These are phyloP conservation scores for Macroglossus sobrinus DNA, from an alignment of 2,113 vertebrate species.

Conservation along the genomic window DNA sequence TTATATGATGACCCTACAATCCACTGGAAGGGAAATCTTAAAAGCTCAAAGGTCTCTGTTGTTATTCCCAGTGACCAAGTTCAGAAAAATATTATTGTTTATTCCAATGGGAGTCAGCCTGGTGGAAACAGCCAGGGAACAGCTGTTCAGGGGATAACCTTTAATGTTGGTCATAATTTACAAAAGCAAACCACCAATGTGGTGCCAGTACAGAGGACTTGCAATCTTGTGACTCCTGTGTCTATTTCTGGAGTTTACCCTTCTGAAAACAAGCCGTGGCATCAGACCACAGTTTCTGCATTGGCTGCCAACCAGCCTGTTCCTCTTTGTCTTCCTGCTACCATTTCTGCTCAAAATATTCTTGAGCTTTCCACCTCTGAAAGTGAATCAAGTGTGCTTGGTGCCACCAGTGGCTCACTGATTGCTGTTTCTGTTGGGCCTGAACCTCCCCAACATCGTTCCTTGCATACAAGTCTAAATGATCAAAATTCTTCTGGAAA, in stretches of 20 bases:
- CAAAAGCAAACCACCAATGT: slow-evolving; percentile 91
- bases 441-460: slow-evolving; percentile 61
- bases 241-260: slow-evolving; percentile 85
- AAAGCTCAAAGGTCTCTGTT: slow-evolving; percentile 91
- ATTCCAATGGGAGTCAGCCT: slow-evolving; percentile 90
- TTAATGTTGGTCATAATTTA: slow-evolving; percentile 84
- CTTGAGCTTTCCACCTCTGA: slow-evolving; percentile 73
- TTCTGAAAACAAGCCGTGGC: slow-evolving; percentile 85
- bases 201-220: slow-evolving; percentile 88
- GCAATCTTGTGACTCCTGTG: slow-evolving; percentile 85
- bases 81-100: slow-evolving; percentile 95
- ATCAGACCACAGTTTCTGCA: slow-evolving; percentile 83
- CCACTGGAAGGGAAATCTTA: slow-evolving; percentile 96
- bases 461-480: slow-evolving; percentile 63
- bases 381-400: neutral
- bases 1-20: slow-evolving; percentile 95
- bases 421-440: slow-evolving; percentile 13
- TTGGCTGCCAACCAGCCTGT: slow-evolving; percentile 82
- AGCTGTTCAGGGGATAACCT: slow-evolving; percentile 83
- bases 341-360: slow-evolving; percentile 80
- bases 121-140: slow-evolving; percentile 85
- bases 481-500: slow-evolving; percentile 72
- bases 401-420: slow-evolving; percentile 51
- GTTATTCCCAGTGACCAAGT: slow-evolving; percentile 91
- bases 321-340: slow-evolving; percentile 81